These are phyloP conservation scores for Stichodactyla mertensii DNA, from an alignment of 64 coral and sea anemone genomes.

Conservation along the genomic window DNA sequence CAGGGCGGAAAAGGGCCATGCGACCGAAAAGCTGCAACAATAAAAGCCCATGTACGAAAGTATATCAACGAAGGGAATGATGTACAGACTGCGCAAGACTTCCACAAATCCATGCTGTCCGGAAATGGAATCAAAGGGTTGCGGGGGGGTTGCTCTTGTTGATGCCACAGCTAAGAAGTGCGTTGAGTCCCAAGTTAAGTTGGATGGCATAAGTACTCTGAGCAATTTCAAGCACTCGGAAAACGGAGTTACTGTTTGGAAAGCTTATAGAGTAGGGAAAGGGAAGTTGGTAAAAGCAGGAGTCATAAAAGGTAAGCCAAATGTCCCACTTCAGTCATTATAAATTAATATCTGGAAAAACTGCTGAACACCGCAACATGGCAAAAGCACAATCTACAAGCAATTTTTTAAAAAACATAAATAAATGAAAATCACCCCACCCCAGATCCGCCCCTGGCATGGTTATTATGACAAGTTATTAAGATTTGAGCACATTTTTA, in stretches of 20 bases:
- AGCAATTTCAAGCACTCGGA: slow-evolving; percentile 22
- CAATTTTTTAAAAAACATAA: neutral
- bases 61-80: slow-evolving; percentile 31
- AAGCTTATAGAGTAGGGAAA: slow-evolving; percentile 26
- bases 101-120: slow-evolving; percentile 5
- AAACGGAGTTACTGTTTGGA: slow-evolving; percentile 35
- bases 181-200: neutral
- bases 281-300: slow-evolving; percentile 5
- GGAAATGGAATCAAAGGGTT: slow-evolving; percentile 12
- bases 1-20: too few species aligned
- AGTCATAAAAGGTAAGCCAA: neutral
- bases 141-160: slow-evolving; percentile 21
- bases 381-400: neutral
- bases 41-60: slow-evolving; percentile 30
- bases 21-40: slow-evolving; percentile 19
- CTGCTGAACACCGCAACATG: neutral
- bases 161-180: neutral
- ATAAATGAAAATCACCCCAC: neutral
- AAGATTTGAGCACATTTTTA: neutral
- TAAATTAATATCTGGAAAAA: too few species aligned
- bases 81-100: slow-evolving; percentile 15
- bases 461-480: neutral
- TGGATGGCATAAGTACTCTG: slow-evolving; percentile 27
- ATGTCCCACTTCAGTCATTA: too few species aligned
- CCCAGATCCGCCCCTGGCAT: neutral